Percentiles rank a stretch among this genome's conserved stretches.
phyloP scores from a whole-genome alignment of 2,888 invertebrate genomes.

The Chromoteleia sp. region DNA sequence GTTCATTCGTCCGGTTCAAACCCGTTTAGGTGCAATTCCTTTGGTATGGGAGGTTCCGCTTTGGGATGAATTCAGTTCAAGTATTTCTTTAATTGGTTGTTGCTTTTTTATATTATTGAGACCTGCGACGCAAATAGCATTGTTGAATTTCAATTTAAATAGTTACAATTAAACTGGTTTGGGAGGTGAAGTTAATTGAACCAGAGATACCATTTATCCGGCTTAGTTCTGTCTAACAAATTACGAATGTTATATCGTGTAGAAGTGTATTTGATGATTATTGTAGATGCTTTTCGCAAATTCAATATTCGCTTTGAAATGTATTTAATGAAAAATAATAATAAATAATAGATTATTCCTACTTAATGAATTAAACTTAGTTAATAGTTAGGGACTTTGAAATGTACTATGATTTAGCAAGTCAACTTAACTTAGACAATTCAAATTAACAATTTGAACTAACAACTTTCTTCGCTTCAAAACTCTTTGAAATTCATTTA shows the following conservation, averaged over 20 bases:
- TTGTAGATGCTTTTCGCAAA: too few species aligned
- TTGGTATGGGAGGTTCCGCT: constrained; percentile 1
- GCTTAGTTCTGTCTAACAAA: constrained; percentile 4
- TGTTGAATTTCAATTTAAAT: constrained; percentile 16
- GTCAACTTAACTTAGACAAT: too few species aligned
- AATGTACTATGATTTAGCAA: too few species aligned
- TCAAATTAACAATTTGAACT: not conserved
- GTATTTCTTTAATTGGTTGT: constrained; percentile 13
- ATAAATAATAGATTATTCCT: too few species aligned
- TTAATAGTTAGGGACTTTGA: too few species aligned
- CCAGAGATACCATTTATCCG: constrained; percentile 4
- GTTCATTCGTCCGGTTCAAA: not conserved
- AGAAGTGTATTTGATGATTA: too few species aligned
- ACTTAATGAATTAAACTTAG: too few species aligned
- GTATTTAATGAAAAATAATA: too few species aligned
- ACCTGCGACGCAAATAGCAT: constrained; percentile 5
- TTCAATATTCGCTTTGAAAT: too few species aligned
- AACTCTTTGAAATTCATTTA: not conserved
- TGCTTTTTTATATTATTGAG: constrained; percentile 17
- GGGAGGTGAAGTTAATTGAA: not conserved
- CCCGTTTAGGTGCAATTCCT: constrained; percentile 10
- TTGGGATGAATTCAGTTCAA: constrained; percentile 10
- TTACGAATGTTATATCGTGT: not conserved
- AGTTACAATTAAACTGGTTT: constrained; percentile 21
- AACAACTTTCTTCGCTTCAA: not conserved